Percentiles rank a stretch among this genome's conserved stretches.
Conservation (phyloP, 2,113 vertebrate species). For the Podocnemis expansa region DNA sequence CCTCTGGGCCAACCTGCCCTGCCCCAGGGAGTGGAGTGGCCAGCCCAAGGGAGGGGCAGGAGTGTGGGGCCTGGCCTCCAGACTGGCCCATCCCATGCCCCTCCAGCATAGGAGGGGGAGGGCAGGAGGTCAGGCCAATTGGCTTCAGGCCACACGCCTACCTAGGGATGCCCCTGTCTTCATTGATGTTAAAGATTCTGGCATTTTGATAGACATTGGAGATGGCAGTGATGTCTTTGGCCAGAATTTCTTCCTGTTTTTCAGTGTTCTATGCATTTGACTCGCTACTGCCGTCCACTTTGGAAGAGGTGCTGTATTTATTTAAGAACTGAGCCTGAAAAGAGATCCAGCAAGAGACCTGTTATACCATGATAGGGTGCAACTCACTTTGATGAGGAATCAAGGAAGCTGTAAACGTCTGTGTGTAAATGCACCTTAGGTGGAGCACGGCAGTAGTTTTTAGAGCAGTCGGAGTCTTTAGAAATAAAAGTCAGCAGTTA, state of each 20-base stretch:
- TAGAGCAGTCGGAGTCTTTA: background rate
- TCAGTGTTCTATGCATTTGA: background rate
- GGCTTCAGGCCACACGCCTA: too few species aligned
- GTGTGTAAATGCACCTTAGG: background rate
- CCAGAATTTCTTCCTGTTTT: background rate
- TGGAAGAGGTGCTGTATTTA: background rate
- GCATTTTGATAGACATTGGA: background rate
- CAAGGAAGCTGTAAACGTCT: background rate
- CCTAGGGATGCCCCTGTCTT: too few species aligned
- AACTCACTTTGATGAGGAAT: background rate
- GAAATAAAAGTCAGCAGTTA: background rate
- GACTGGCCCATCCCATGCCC: too few species aligned
- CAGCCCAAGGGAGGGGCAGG: too few species aligned
- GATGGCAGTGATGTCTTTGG: background rate
- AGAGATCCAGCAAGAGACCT: rapidly evolving
- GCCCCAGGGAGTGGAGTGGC: too few species aligned
- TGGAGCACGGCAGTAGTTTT: background rate
- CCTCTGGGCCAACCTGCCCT: too few species aligned
- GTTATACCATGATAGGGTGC: background rate
- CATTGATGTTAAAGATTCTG: background rate
- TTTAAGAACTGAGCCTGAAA: background rate
- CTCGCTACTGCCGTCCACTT: background rate
- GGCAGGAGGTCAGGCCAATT: too few species aligned
- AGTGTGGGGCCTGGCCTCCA: too few species aligned
- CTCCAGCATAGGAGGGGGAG: too few species aligned